These are phyloP conservation scores for Microplitis demolitor DNA, from an alignment of 1,140 invertebrate species.

Conservation along the genomic window DNA sequence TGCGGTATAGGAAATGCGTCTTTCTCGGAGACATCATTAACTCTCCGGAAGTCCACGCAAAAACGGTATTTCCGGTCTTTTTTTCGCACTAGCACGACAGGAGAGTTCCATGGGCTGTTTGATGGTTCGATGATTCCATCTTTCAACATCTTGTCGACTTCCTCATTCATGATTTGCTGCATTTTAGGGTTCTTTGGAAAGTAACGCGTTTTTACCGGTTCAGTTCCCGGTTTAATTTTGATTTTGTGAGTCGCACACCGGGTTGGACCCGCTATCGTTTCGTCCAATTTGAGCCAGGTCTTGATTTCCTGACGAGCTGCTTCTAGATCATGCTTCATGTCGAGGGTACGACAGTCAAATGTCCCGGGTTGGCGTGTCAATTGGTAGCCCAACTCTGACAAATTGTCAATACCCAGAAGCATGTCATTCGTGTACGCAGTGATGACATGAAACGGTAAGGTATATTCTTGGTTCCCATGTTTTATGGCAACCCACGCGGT, in stretches of 20 bases:
- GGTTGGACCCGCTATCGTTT: background rate
- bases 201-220: constrained; percentile 42
- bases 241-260: constrained; percentile 38
- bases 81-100: background rate
- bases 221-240: constrained; percentile 29
- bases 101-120: background rate
- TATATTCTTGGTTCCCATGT: too few species aligned
- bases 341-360: too few species aligned
- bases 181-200: constrained; percentile 35
- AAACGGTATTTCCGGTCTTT: constrained; percentile 40
- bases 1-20: constrained; percentile 59
- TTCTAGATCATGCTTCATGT: too few species aligned
- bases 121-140: background rate
- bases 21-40: constrained; percentile 54
- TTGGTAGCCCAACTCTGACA: too few species aligned
- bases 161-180: background rate
- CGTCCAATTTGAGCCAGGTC: background rate
- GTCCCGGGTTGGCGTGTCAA: too few species aligned
- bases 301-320: too few species aligned
- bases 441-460: too few species aligned
- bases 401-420: too few species aligned
- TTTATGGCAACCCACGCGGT: too few species aligned
- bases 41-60: constrained; percentile 56
- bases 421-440: too few species aligned
- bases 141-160: background rate